Conservation (phyloP, 2,888 invertebrate species). For the Chorisops tibialis region DNA sequence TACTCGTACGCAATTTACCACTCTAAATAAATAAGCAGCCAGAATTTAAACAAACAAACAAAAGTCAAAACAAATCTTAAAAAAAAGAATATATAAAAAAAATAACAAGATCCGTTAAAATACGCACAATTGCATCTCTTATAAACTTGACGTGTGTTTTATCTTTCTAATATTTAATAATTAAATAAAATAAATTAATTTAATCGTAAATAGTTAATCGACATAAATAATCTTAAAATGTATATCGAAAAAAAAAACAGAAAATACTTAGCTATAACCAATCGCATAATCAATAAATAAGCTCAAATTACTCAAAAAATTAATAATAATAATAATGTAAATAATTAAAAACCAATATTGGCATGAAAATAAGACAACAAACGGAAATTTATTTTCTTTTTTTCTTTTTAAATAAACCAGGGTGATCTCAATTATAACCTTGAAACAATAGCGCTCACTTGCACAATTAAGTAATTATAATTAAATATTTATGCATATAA, state of each 20-base stretch:
- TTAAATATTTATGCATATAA: too few species aligned
- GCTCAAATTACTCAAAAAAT: background rate
- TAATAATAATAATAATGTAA: background rate
- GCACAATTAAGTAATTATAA: too few species aligned
- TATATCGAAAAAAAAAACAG: background rate
- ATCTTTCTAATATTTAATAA: background rate
- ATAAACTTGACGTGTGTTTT: conserved; percentile 20
- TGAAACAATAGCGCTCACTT: too few species aligned
- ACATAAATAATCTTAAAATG: background rate
- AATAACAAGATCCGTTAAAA: background rate
- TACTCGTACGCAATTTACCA: background rate
- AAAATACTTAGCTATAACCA: background rate
- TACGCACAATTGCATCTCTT: background rate
- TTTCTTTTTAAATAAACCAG: too few species aligned
- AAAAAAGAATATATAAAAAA: conserved; percentile 1
- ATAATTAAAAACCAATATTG: background rate
- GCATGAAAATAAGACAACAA: background rate
- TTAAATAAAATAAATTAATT: background rate
- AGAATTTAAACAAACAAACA: conserved; percentile 8
- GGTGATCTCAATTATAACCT: too few species aligned
- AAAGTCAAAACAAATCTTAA: conserved; percentile 3
- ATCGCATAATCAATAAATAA: background rate
- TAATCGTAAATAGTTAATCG: background rate
- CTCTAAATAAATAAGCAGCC: conserved; percentile 3
- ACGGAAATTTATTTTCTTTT: too few species aligned